Conservation (phyloP, 2,113 vertebrate species). For the Heterotilapia buettikoferi region DNA sequence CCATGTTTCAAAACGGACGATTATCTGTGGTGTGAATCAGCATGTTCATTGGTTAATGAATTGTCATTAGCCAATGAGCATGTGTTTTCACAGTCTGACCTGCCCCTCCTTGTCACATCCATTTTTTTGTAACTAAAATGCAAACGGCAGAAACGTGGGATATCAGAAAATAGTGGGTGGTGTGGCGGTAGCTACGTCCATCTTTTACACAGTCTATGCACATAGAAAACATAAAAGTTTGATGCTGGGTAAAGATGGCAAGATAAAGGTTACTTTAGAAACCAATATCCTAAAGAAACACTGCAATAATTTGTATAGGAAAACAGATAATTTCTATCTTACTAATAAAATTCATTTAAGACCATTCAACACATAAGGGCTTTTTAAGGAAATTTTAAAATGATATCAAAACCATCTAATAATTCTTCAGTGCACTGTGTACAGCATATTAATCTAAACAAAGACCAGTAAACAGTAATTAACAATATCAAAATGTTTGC, state of each 20-base stretch:
- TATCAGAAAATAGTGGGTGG: not conserved
- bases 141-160: not conserved
- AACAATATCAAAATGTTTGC: constrained; percentile 40
- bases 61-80: not conserved
- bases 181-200: not conserved
- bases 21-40: not conserved
- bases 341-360: not conserved
- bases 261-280: not conserved
- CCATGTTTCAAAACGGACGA: not conserved
- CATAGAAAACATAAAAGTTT: not conserved
- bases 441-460: not conserved
- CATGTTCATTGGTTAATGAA: not conserved
- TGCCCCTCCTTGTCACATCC: not conserved
- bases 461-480: not conserved
- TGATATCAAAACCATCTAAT: not conserved
- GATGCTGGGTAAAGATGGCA: not conserved
- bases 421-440: not conserved
- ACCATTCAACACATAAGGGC: not conserved
- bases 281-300: not conserved
- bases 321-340: rapidly evolving
- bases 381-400: not conserved
- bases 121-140: not conserved
- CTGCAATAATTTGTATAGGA: not conserved
- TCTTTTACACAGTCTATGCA: not conserved
- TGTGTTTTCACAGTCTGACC: not conserved